A percentile compares a stretch with the other conserved stretches of the same genome.
These are phyloP conservation scores for Triops cancriformis DNA, from an alignment of 1,140 invertebrate genomes.

Conservation along the genomic window DNA sequence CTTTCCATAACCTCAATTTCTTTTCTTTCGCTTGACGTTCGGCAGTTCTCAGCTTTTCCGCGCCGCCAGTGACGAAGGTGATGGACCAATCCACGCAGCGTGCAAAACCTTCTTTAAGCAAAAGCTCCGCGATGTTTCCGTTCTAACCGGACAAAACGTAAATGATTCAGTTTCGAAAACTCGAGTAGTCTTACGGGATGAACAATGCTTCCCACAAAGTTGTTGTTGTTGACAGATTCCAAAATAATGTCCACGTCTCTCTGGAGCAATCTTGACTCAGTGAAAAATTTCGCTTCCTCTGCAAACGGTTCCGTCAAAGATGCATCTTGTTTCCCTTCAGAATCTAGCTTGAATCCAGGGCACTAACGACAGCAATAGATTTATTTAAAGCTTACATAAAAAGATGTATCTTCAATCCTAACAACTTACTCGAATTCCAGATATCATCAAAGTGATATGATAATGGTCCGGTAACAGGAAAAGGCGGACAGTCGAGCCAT, in stretches of 20 bases:
- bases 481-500: constrained; percentile 87
- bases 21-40: constrained; percentile 83
- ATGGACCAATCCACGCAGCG: constrained; percentile 97
- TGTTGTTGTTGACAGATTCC: constrained; percentile 75
- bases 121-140: constrained; percentile 88
- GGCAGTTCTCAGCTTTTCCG: constrained; percentile 71
- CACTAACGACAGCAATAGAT: constrained; percentile 44
- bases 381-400: constrained; percentile 26
- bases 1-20: constrained; percentile 77
- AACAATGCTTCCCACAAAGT: constrained; percentile 84
- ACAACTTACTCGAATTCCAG: constrained; percentile 69
- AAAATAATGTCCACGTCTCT: constrained; percentile 86
- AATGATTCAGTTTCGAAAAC: background rate
- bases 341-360: constrained; percentile 62
- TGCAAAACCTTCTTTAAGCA: constrained; percentile 86
- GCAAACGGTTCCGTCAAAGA: constrained; percentile 52
- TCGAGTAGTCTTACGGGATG: constrained; percentile 61
- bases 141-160: constrained; percentile 44
- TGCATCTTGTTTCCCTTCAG: constrained; percentile 55
- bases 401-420: background rate
- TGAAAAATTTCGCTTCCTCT: constrained; percentile 80
- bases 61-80: constrained; percentile 68
- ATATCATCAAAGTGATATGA: constrained; percentile 86
- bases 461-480: constrained; percentile 81
- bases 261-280: constrained; percentile 83